These are phyloP conservation scores for Noctua pronuba DNA, from an alignment of 2,888 invertebrate genomes.

Conservation along the genomic window DNA sequence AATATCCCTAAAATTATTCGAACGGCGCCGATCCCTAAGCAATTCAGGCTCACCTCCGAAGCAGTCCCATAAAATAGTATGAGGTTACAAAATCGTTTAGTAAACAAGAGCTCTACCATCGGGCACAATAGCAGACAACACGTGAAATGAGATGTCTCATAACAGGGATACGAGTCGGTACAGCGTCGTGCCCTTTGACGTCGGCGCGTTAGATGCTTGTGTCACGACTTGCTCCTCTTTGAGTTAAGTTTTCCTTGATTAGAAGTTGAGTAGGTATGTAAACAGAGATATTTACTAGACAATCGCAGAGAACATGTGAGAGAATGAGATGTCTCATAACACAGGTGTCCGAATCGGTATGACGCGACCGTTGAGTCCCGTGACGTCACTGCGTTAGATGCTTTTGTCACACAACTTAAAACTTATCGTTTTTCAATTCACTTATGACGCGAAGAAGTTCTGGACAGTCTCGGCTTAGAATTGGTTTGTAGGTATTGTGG, in stretches of 20 bases:
- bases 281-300: slow-evolving; percentile 55
- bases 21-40: slow-evolving; percentile 35
- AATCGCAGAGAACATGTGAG: slow-evolving; percentile 82
- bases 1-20: slow-evolving; percentile 35
- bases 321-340: slow-evolving; percentile 89
- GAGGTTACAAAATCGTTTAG: slow-evolving; percentile 73
- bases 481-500: neutral
- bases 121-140: slow-evolving; percentile 81
- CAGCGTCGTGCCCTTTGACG: slow-evolving; percentile 53
- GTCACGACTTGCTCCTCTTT: no score
- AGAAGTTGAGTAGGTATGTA: neutral
- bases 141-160: slow-evolving; percentile 89
- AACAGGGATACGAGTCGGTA: slow-evolving; percentile 75
- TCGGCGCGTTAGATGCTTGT: slow-evolving; percentile 44
- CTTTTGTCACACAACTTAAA: neutral
- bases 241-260: neutral
- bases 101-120: slow-evolving; percentile 73
- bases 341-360: slow-evolving; percentile 56
- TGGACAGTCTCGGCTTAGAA: neutral
- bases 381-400: slow-evolving; percentile 51
- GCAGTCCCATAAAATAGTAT: slow-evolving; percentile 58
- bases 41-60: slow-evolving; percentile 49
- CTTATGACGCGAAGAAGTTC: neutral
- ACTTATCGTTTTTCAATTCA: neutral
- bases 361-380: slow-evolving; percentile 40